phyloP scores from a whole-genome alignment of 2,888 invertebrate genomes.

The Drosophila leonis region DNA sequence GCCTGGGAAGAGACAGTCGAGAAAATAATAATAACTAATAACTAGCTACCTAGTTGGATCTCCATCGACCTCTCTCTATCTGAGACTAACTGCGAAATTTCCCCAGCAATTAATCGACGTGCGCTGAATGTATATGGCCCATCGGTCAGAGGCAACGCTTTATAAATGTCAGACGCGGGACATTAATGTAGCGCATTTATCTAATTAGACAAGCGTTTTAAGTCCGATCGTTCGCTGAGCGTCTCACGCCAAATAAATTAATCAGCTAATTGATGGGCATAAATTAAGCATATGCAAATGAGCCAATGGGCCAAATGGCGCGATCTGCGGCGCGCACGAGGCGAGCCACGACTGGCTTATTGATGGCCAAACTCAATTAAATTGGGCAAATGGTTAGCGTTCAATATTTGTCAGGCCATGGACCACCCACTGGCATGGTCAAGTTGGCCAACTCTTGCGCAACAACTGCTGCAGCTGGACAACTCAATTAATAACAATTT shows the following conservation, averaged over 20 bases:
- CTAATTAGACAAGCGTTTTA: conserved; percentile 80
- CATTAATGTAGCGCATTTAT: conserved; percentile 77
- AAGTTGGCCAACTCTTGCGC: not conserved
- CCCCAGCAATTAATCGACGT: conserved; percentile 28
- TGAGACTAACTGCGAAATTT: conserved; percentile 24
- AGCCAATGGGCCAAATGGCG: conserved; percentile 29
- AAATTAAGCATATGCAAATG: conserved; percentile 73
- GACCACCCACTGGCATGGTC: conserved; percentile 37
- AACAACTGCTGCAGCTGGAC: conserved; percentile 51
- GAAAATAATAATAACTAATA: conserved; percentile 7
- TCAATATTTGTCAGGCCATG: conserved; percentile 11
- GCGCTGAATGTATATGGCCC: conserved; percentile 14
- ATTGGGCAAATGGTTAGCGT: conserved; percentile 61
- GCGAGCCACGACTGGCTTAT: conserved; percentile 41
- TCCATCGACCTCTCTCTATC: not conserved
- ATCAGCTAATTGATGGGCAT: conserved; percentile 79
- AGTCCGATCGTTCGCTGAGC: conserved; percentile 43
- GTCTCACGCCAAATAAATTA: conserved; percentile 77
- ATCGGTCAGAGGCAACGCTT: conserved; percentile 42
- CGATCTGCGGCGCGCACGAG: conserved; percentile 27
- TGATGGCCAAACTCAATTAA: conserved; percentile 69
- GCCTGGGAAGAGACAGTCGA: conserved; percentile 15
- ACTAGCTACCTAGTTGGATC: not conserved
- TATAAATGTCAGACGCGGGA: conserved; percentile 70
- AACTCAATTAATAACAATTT: conserved; percentile 85